Evolutionary conservation across 2,888 invertebrate species (phyloP).

Genomic region (Anodontia alba): DNA sequence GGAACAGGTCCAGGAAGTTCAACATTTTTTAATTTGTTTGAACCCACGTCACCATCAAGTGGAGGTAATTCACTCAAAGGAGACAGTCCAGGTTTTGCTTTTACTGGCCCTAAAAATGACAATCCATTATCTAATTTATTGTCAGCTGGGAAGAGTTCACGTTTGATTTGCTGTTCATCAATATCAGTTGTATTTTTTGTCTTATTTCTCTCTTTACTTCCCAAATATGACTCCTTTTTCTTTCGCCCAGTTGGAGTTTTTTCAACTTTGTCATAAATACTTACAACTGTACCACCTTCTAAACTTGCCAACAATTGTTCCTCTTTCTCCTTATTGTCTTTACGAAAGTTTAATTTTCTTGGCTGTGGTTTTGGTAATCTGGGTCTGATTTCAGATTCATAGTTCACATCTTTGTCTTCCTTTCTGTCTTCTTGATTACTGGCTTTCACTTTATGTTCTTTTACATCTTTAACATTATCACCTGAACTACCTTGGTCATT

Average conservation of each 20-base stretch:
- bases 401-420: constrained; percentile 20
- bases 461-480: constrained; percentile 11
- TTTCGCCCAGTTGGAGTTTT: constrained; percentile 45
- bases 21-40: constrained; percentile 40
- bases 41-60: constrained; percentile 20
- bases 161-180: constrained; percentile 40
- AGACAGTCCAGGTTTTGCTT: constrained; percentile 30
- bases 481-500: background rate
- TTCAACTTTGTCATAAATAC: constrained; percentile 60
- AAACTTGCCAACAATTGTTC: constrained; percentile 30
- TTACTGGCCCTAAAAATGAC: constrained; percentile 32
- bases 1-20: constrained; percentile 58
- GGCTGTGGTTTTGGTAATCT: constrained; percentile 53
- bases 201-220: constrained; percentile 15
- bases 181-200: constrained; percentile 22
- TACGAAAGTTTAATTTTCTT: constrained; percentile 26
- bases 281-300: constrained; percentile 47
- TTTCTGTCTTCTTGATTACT: constrained; percentile 10
- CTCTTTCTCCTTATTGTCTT: constrained; percentile 25
- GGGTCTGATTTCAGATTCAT: background rate
- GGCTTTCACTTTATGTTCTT: background rate
- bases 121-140: constrained; percentile 19
- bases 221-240: constrained; percentile 27
- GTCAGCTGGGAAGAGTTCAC: constrained; percentile 40
- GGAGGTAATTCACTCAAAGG: constrained; percentile 45